Evolutionary conservation across 1,140 invertebrate species (phyloP).

Genomic region (Pristionchus pacificus): DNA sequence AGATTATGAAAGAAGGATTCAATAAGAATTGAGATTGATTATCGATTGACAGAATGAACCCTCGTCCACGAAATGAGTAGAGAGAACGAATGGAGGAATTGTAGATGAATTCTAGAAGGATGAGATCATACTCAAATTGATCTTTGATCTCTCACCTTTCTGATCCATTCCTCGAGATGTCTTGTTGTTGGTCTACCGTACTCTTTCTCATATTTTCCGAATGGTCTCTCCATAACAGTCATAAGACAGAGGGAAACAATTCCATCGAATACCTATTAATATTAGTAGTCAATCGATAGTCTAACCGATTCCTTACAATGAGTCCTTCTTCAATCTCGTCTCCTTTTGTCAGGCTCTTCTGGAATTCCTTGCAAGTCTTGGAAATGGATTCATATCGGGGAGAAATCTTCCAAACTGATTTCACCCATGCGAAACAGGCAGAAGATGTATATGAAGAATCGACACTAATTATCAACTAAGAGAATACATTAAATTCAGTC

Average conservation of each 20-base stretch:
- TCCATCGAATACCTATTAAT: background rate
- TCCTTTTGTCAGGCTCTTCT: too few relatives aligned
- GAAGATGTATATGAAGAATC: too few relatives aligned
- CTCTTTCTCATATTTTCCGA: background rate
- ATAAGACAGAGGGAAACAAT: background rate
- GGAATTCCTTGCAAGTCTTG: too few relatives aligned
- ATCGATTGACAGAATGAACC: background rate
- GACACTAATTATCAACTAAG: too few relatives aligned
- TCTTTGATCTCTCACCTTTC: background rate
- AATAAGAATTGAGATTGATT: background rate
- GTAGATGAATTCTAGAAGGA: background rate
- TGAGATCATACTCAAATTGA: background rate
- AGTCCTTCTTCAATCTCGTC: too few relatives aligned
- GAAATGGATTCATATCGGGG: too few relatives aligned
- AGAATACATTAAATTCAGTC: too few relatives aligned
- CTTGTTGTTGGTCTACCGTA: background rate
- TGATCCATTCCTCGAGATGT: background rate
- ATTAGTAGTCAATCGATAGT: too few relatives aligned
- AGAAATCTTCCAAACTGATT: too few relatives aligned
- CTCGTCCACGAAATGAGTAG: background rate
- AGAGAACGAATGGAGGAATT: background rate
- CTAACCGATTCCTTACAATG: too few relatives aligned
- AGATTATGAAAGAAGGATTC: too few relatives aligned
- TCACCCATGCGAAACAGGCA: too few relatives aligned
- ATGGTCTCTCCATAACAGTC: background rate